Conservation (phyloP, 2,888 invertebrate genomes). For the Ctena decussata region DNA sequence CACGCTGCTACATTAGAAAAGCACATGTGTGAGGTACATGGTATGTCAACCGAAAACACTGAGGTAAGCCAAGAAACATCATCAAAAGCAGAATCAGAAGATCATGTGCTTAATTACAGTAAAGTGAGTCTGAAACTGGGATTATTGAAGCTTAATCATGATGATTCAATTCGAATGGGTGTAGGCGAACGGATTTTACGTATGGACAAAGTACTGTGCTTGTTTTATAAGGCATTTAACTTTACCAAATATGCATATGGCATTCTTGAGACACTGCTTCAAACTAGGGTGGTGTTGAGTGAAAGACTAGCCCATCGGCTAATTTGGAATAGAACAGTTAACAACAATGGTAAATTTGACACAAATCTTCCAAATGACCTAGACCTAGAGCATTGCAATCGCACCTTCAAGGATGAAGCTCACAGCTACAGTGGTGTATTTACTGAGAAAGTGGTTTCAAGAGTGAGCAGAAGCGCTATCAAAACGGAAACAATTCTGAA, state of each 20-base stretch:
- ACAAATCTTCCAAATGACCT: not conserved
- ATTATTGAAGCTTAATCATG: conserved; percentile 28
- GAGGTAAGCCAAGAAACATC: not conserved
- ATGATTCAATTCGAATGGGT: conserved; percentile 48
- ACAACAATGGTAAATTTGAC: conserved; percentile 18
- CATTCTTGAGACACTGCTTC: conserved; percentile 34
- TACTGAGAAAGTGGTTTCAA: conserved; percentile 29
- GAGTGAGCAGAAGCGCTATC: not conserved
- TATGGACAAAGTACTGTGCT: conserved; percentile 21
- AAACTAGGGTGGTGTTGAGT: conserved; percentile 32
- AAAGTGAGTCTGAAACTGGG: conserved; percentile 21
- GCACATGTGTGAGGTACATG: not conserved
- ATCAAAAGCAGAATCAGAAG: not conserved
- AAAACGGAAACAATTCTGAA: conserved; percentile 10
- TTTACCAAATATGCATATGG: conserved; percentile 55
- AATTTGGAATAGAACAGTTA: conserved; percentile 41
- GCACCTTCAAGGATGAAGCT: conserved; percentile 36
- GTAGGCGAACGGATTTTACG: conserved; percentile 33
- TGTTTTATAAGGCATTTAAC: conserved; percentile 20
- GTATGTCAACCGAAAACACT: not conserved
- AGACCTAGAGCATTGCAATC: conserved; percentile 43
- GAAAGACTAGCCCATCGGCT: conserved; percentile 27
- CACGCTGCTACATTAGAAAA: conserved; percentile 6
- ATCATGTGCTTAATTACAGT: conserved; percentile 26
- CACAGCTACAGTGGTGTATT: conserved; percentile 47